A percentile compares a stretch with the other conserved stretches of the same genome.
Conservation (phyloP, 2,113 vertebrate species). For the Addax nasomaculatus region DNA sequence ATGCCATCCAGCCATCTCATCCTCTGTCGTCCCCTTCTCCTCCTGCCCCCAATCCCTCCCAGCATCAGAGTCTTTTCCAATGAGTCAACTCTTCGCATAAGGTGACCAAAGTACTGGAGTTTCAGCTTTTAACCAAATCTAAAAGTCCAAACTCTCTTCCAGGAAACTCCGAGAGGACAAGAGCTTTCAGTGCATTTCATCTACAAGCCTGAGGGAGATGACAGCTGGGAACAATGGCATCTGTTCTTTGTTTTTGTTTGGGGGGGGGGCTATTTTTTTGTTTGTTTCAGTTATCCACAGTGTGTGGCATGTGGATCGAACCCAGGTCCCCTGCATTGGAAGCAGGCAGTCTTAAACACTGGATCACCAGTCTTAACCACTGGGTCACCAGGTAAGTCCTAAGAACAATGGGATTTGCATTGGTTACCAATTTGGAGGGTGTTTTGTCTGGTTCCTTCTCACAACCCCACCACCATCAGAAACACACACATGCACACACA, state of each 20-base stretch:
- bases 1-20: too few species aligned
- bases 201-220: not conserved
- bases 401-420: not conserved
- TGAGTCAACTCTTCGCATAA: too few species aligned
- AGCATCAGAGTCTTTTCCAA: too few species aligned
- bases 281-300: not conserved
- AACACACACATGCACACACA: not conserved
- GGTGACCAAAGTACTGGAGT: too few species aligned
- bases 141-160: not conserved
- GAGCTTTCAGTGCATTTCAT: not conserved
- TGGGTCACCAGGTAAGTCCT: not conserved
- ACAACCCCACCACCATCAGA: not conserved
- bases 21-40: too few species aligned
- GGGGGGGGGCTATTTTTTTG: not conserved
- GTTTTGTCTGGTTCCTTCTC: not conserved
- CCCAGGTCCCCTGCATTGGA: not conserved
- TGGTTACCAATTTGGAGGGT: not conserved
- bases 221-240: not conserved
- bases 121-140: not conserved
- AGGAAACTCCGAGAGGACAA: not conserved
- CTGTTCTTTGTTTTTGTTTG: not conserved
- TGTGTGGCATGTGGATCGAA: not conserved
- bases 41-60: too few species aligned
- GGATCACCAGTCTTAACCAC: not conserved
- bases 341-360: not conserved